A percentile compares a stretch with the other conserved stretches of the same genome.
Evolutionary conservation across 2,888 invertebrate species (phyloP).

Genomic region (Drosophila kambysellisi): DNA sequence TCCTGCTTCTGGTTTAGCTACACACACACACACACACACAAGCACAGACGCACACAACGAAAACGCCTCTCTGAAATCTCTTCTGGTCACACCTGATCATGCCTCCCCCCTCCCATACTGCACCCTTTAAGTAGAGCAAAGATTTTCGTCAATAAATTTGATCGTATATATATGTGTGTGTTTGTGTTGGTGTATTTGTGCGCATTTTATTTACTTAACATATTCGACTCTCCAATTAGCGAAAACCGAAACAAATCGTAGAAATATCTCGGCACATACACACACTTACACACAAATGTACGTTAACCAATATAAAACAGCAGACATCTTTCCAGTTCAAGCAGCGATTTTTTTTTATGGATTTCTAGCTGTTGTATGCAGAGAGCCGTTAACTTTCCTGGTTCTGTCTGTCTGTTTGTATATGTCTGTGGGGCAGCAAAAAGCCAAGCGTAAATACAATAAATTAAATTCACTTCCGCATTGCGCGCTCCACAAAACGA

Average conservation of each 20-base stretch:
- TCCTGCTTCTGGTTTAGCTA: slow-evolving; percentile 78
- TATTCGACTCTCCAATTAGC: slow-evolving; percentile 71
- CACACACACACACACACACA: slow-evolving; percentile 35
- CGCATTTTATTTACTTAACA: slow-evolving; percentile 59
- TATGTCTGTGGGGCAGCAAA: slow-evolving; percentile 53
- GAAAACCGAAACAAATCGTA: slow-evolving; percentile 64
- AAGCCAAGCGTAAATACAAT: slow-evolving; percentile 79
- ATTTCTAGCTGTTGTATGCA: slow-evolving; percentile 34
- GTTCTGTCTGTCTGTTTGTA: slow-evolving; percentile 49
- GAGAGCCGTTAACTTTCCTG: slow-evolving; percentile 71
- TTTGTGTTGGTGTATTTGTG: slow-evolving; percentile 5
- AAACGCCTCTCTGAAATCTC: slow-evolving; percentile 5
- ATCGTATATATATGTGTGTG: slow-evolving; percentile 12
- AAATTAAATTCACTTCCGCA: slow-evolving; percentile 86
- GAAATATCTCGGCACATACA: slow-evolving; percentile 39
- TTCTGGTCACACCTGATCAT: slow-evolving; percentile 69
- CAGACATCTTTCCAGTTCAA: slow-evolving; percentile 36
- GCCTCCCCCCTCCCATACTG: slow-evolving; percentile 25
- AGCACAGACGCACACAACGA: slow-evolving; percentile 23
- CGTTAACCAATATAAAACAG: slow-evolving; percentile 10
- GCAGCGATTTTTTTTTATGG: slow-evolving; percentile 57
- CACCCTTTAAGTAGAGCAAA: slow-evolving; percentile 35
- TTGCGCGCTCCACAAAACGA: slow-evolving; percentile 83
- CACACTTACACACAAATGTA: background rate
- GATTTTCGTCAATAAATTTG: slow-evolving; percentile 60